Conservation (phyloP, 2,888 invertebrate species). For the Mythimna vitellina region DNA sequence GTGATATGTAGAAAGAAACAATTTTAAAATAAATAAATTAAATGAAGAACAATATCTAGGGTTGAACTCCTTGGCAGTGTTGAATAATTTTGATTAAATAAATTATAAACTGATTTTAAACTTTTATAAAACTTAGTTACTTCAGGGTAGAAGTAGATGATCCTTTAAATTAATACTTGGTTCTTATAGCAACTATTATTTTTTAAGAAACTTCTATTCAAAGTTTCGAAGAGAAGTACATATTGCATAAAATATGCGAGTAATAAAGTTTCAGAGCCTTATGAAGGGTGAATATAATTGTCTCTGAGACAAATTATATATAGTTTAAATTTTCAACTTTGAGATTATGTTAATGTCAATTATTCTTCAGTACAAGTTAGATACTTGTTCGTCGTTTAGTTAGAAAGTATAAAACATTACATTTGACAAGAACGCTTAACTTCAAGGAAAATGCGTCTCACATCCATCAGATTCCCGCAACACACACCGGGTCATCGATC, state of each 20-base stretch:
- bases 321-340: background rate
- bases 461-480: too few relatives aligned
- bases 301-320: background rate
- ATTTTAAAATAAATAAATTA: background rate
- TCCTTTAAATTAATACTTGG: background rate
- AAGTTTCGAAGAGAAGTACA: background rate
- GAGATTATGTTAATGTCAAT: background rate
- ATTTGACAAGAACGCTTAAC: too few relatives aligned
- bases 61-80: background rate
- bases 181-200: background rate
- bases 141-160: background rate
- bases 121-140: background rate
- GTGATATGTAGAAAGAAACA: too few relatives aligned
- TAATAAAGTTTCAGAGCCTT: background rate
- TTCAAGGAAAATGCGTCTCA: too few relatives aligned
- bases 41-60: background rate
- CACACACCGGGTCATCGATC: too few relatives aligned
- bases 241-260: background rate
- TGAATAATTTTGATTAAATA: background rate
- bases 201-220: background rate
- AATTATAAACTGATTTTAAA: slow-evolving; percentile 10
- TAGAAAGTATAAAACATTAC: too few relatives aligned
- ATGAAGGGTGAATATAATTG: background rate
- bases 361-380: background rate
- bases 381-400: background rate